Base-by-base conservation (phyloP, 2,888 invertebrate genomes). In the Lysandra coridon region DNA sequence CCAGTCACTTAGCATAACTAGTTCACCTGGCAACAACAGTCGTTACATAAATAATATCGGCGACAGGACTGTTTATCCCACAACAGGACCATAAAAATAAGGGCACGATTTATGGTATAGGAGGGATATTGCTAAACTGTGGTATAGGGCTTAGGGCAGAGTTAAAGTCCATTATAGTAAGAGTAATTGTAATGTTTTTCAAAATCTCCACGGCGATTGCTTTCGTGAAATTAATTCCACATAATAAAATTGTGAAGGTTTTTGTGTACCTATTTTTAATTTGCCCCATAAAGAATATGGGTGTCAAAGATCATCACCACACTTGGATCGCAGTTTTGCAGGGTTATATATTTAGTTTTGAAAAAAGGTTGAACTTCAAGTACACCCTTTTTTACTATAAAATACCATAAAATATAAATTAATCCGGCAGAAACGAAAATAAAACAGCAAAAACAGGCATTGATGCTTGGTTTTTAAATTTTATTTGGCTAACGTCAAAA, bases 41-140 rank as follows among this genome's bases (percentile, higher is more conserved):
- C 92, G 92, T 94, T 90, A 92, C 93, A 94, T 94, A 93, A 94
- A 94, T 92, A 93, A 92, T 91, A 90, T 88, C 86, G 87, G 86
- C 12, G 85, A 82, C 85, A 88, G 88, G 88, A 83, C 88, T 92
- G 92, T 91, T 92, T 91, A 92, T 91, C 90, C 90, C 90, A 84
- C 84, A 83, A 83, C 85, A 84, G 82, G 79, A 82, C 82, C 86
- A 85, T 86, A 88, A 87, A 87, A 87, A 87, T 88, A 87, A 73
- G 73, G 69, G 37, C 73, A 78, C 7, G 64, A 73, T 78, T 44
- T 78, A 73, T 73, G 37, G 69, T 53, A 73, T 53, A 23, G 62
- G 62, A 23, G 23, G 23, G 23, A 23, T 23, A 23, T 23, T 23
- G 23, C 23, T 23, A 23, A 0, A 23, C 23, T 23, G 23, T 73